Base-by-base conservation (phyloP, 35 echinoderm and acorn worm genomes). In the Lytechinus pictus region DNA sequence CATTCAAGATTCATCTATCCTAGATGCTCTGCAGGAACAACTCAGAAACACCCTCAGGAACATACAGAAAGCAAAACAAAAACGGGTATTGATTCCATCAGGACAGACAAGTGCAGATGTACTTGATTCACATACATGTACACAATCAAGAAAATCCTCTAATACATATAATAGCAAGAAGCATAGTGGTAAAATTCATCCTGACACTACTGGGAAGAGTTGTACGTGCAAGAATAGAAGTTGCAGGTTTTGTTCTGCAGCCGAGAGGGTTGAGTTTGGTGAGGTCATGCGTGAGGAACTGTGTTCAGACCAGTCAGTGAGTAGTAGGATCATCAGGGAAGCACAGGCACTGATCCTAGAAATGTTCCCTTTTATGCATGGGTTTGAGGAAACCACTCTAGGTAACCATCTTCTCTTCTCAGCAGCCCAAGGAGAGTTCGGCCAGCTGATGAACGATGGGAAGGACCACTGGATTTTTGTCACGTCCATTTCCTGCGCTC, bases 381-480 rank as follows among this genome's bases (percentile, higher is more conserved):
- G 92, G 9, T 93, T 93, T 24, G 92, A 93, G 52, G 92, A 93
- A 14, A 13, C 52, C 8, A 57, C 54, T 10, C 92, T 93, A 14
- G 92, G 92, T 55, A 13, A 27, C 8, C 92, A 93, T 24, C 13
- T 93, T 54, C 92, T 93, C 3, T 93, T 93, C 54, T 93, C 92
- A 14, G 92, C 92, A n/a, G 92, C 92, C 12, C 92, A 54, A 16
- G 92, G 92, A 10, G 92, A 93, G 54, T 93, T 93, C 10, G 92
- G 52, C 8, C 92, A 93, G 53, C 9, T 93, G 53, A 54, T 93
- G 92, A 53, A 93, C 21, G 92, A 93, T 57, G 92, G 92, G n/a
- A 93, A 57, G n/a, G n/a, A 55, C 55, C 92, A 93, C 92, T 93
- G 92, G 92, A 54, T 93, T 11, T 93, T 54, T 27, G 92, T 93